A percentile compares a stretch with the other conserved stretches of the same genome.
These are phyloP conservation scores for Labroides dimidiatus DNA, from an alignment of 2,797 vertebrate genomes.

Conservation along the genomic window DNA sequence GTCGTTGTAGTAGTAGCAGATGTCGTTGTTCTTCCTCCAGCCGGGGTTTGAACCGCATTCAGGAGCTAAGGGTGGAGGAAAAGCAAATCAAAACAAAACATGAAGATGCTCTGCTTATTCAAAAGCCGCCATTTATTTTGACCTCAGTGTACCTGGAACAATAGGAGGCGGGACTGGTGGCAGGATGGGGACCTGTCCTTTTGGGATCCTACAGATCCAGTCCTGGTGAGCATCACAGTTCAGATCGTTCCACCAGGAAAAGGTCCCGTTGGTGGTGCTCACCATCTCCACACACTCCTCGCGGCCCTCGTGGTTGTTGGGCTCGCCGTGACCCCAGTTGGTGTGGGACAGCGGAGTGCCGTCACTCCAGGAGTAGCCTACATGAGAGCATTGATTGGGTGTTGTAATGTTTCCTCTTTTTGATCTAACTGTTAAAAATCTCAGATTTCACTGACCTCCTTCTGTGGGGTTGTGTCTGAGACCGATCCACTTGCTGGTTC, in stretches of 20 bases:
- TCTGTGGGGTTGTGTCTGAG: slow-evolving; percentile 75
- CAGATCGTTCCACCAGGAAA: slow-evolving; percentile 84
- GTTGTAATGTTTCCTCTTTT: background rate
- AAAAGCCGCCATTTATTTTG: background rate
- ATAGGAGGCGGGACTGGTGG: slow-evolving; percentile 79
- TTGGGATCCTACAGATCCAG: slow-evolving; percentile 85
- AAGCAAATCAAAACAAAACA: no score
- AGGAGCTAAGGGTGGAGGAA: slow-evolving; percentile 65
- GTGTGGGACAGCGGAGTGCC: slow-evolving; percentile 80
- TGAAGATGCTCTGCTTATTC: no score
- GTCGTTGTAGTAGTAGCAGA: slow-evolving; percentile 88
- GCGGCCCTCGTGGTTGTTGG: slow-evolving; percentile 81
- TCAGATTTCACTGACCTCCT: slow-evolving; percentile 73
- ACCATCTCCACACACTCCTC: slow-evolving; percentile 88
- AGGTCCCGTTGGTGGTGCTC: slow-evolving; percentile 75
- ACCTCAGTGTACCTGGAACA: slow-evolving; percentile 64
- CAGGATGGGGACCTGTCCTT: slow-evolving; percentile 75
- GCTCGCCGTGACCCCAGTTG: slow-evolving; percentile 84
- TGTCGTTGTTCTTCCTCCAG: slow-evolving; percentile 82
- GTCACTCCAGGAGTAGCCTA: slow-evolving; percentile 85
- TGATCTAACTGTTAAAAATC: background rate
- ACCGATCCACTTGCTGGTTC: slow-evolving; percentile 84
- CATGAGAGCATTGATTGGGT: background rate
- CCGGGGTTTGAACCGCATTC: slow-evolving; percentile 82
- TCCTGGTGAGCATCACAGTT: slow-evolving; percentile 86